Conservation (phyloP, 2,888 invertebrate genomes). For the Acheta domesticus region DNA sequence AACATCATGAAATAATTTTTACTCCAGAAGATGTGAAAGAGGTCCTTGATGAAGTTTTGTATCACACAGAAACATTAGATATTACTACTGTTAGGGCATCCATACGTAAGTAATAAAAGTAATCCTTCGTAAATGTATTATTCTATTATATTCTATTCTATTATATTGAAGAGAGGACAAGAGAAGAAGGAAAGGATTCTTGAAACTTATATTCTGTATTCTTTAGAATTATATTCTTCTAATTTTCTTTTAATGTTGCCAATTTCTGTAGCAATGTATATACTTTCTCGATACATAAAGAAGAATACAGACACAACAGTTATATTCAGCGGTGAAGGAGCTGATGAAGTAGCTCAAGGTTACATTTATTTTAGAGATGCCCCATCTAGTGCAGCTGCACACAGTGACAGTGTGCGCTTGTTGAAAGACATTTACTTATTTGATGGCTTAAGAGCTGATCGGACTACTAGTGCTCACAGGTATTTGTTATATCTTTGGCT, state of each 20-base stretch:
- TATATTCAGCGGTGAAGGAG: constrained; percentile 89
- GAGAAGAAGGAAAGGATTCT: not conserved
- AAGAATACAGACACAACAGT: constrained; percentile 82
- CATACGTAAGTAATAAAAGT: constrained; percentile 48
- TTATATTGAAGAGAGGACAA: not conserved
- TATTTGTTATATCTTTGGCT: constrained; percentile 36
- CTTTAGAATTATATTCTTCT: constrained; percentile 11
- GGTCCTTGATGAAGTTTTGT: constrained; percentile 77
- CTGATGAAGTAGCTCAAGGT: constrained; percentile 93
- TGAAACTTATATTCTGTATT: not conserved
- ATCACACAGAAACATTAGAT: constrained; percentile 84
- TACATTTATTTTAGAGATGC: constrained; percentile 93
- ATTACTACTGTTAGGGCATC: constrained; percentile 85
- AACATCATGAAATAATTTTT: constrained; percentile 86
- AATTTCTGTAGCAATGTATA: constrained; percentile 62
- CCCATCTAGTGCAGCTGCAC: constrained; percentile 66
- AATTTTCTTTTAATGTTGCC: not conserved
- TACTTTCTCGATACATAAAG: constrained; percentile 76
- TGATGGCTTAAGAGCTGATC: constrained; percentile 70
- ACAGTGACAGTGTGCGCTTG: constrained; percentile 71
- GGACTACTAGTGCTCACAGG: constrained; percentile 62
- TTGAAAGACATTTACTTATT: constrained; percentile 74
- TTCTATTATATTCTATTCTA: no score
- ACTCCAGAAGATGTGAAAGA: constrained; percentile 74
- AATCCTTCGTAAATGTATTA: not conserved